These are phyloP conservation scores for Cyphomyrus plagiostoma DNA, from an alignment of 2,113 vertebrate genomes.

Conservation along the genomic window DNA sequence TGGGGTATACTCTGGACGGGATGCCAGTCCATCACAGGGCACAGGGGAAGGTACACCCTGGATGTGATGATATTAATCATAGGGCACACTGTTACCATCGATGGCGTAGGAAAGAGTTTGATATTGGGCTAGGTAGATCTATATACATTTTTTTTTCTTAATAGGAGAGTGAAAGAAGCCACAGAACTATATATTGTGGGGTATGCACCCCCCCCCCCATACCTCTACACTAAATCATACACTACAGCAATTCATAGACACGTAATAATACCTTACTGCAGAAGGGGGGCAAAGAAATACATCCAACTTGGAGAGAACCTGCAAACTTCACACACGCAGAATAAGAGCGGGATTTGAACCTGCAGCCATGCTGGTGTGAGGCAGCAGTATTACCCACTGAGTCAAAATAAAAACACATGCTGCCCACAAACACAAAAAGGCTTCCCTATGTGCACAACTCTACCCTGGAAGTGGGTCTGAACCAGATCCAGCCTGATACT, in stretches of 20 bases:
- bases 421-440: neutral
- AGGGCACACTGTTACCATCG: neutral
- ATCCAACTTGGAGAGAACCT: neutral
- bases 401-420: neutral
- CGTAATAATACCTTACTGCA: neutral
- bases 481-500: neutral
- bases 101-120: neutral
- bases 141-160: neutral
- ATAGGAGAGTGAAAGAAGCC: neutral
- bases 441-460: neutral
- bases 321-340: neutral
- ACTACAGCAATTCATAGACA: neutral
- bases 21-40: neutral
- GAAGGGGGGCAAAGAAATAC: neutral
- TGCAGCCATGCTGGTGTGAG: neutral
- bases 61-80: neutral
- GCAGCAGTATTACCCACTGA: neutral
- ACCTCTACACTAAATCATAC: neutral
- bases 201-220: neutral
- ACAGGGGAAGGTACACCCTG: neutral
- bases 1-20: neutral
- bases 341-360: neutral
- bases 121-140: neutral
- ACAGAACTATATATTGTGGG: neutral
- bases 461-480: neutral